These are phyloP conservation scores for Pteria penguin DNA, from an alignment of 2,888 invertebrate genomes.

Conservation along the genomic window DNA sequence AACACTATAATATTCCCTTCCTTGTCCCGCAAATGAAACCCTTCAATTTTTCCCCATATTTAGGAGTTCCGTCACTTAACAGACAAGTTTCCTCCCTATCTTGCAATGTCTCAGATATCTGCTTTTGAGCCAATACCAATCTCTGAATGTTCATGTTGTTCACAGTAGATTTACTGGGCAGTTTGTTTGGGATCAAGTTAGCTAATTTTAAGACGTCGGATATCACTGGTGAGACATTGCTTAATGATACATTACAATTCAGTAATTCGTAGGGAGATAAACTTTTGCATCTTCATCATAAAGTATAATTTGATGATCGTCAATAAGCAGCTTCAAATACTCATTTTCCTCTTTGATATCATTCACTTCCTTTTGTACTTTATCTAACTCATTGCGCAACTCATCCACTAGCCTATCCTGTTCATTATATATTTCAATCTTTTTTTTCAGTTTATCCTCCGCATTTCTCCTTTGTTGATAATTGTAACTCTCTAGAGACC, in stretches of 20 bases:
- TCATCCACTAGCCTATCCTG: too few relatives aligned
- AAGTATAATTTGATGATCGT: background rate
- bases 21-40: conserved; percentile 5
- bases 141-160: background rate
- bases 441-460: too few relatives aligned
- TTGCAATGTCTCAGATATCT: background rate
- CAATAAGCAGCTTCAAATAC: background rate
- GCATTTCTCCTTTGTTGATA: too few relatives aligned
- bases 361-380: background rate
- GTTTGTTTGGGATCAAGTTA: background rate
- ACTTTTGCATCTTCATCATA: conserved; percentile 16
- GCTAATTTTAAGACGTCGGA: background rate
- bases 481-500: too few relatives aligned
- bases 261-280: conserved; percentile 8
- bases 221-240: conserved; percentile 4
- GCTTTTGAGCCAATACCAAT: background rate
- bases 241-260: conserved; percentile 6
- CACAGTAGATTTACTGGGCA: background rate
- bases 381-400: too few relatives aligned
- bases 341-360: background rate
- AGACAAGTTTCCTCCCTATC: background rate
- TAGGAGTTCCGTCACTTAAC: background rate
- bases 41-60: background rate
- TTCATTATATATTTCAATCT: too few relatives aligned
- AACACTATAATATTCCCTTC: conserved; percentile 1